These are phyloP conservation scores for Rhinogobius similis DNA, from an alignment of 2,113 vertebrate species.

Conservation along the genomic window DNA sequence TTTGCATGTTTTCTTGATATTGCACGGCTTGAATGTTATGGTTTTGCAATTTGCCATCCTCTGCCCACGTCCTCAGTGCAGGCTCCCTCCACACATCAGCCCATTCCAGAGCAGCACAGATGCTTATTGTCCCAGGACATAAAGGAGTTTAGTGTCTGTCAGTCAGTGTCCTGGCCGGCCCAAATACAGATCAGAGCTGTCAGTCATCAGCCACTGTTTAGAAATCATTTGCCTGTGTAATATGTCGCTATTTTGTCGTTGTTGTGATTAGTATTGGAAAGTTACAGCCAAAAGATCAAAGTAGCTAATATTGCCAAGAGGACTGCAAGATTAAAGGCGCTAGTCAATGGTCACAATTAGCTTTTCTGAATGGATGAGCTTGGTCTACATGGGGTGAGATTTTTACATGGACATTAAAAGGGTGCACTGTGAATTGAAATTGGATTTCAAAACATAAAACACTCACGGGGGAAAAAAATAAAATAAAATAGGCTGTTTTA, in stretches of 20 bases:
- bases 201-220: slow-evolving; percentile 11
- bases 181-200: slow-evolving; percentile 40
- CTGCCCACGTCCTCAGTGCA: slow-evolving; percentile 31
- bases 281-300: not conserved
- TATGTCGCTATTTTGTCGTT: not conserved
- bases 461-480: too few relatives aligned
- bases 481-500: too few relatives aligned
- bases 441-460: too few relatives aligned
- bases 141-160: slow-evolving; percentile 59
- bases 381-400: not conserved
- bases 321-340: not conserved
- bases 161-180: slow-evolving; percentile 30
- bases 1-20: not conserved
- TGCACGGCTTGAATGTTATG: not conserved
- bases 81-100: slow-evolving; percentile 50
- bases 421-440: too few relatives aligned
- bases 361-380: too few relatives aligned
- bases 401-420: too few relatives aligned
- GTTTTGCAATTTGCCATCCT: slow-evolving; percentile 9
- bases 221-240: not conserved
- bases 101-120: slow-evolving; percentile 53
- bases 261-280: not conserved
- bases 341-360: not conserved
- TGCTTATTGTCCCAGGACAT: slow-evolving; percentile 61
- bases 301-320: not conserved